Conservation (phyloP, 2,888 invertebrate species). For the Idaea biselata region DNA sequence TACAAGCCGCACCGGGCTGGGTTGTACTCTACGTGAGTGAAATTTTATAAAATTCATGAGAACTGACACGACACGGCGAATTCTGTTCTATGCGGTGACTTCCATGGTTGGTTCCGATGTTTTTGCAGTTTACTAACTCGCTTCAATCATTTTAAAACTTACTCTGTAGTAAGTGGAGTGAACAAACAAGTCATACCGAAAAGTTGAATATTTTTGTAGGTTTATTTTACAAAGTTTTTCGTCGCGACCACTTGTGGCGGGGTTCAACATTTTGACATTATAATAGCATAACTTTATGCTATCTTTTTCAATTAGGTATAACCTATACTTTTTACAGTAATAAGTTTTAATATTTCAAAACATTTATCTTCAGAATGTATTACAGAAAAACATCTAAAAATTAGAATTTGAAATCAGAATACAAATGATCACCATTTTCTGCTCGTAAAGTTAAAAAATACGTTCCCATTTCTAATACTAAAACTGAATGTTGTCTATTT, state of each 20-base stretch:
- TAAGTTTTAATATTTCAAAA: not conserved
- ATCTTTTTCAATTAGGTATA: not conserved
- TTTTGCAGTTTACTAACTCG: not conserved
- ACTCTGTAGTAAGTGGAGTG: not conserved
- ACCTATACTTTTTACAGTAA: not conserved
- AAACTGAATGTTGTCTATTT: not conserved
- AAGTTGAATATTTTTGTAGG: not conserved
- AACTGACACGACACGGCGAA: not conserved
- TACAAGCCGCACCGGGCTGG: constrained; percentile 5
- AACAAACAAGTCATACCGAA: not conserved
- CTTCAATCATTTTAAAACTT: not conserved
- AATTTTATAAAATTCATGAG: constrained; percentile 31
- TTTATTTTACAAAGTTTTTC: not conserved
- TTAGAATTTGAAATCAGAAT: not conserved
- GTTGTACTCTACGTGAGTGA: constrained; percentile 8
- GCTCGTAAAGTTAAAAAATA: not conserved
- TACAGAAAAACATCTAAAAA: not conserved
- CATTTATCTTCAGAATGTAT: not conserved
- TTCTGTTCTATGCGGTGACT: not conserved
- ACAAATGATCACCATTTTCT: not conserved
- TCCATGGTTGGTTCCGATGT: not conserved
- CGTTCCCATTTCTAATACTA: not conserved
- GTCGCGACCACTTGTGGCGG: not conserved
- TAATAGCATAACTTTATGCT: not conserved
- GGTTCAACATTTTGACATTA: not conserved